A percentile compares a stretch with the other conserved stretches of the same genome.
phyloP scores from a whole-genome alignment of 2,888 invertebrate genomes.

The Hipparchia semele region DNA sequence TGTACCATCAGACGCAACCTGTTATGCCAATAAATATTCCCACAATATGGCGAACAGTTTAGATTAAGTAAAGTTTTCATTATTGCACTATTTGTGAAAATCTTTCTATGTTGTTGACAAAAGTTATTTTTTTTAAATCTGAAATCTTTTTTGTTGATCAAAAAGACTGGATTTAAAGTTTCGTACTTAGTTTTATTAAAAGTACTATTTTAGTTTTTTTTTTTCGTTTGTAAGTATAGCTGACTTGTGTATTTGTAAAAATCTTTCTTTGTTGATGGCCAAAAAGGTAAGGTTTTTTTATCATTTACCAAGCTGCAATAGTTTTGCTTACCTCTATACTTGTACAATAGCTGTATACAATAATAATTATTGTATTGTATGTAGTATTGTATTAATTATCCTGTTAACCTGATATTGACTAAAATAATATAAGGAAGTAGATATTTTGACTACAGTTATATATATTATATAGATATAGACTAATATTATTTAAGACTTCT shows the following conservation, averaged over 20 bases:
- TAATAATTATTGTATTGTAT: constrained; percentile 31
- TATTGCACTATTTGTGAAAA: too few relatives aligned
- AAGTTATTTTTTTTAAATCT: not conserved
- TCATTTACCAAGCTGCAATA: not conserved
- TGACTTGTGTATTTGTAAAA: not conserved
- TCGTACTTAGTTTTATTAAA: not conserved
- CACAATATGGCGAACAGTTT: constrained; percentile 55
- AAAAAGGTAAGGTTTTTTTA: not conserved
- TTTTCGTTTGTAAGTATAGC: too few relatives aligned
- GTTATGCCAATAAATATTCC: constrained; percentile 49
- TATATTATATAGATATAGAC: too few relatives aligned
- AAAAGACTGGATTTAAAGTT: constrained; percentile 42
- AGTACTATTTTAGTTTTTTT: not conserved
- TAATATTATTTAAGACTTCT: too few relatives aligned
- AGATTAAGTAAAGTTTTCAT: constrained; percentile 4
- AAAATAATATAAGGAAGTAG: too few relatives aligned
- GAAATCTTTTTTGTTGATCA: constrained; percentile 42
- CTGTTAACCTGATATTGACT: too few relatives aligned
- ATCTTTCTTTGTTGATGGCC: not conserved
- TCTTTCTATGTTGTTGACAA: too few relatives aligned
- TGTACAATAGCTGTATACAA: constrained; percentile 39
- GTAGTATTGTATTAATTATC: constrained; percentile 14
- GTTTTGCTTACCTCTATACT: not conserved
- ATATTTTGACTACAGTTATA: too few relatives aligned
- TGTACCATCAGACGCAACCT: constrained; percentile 53